A percentile compares a stretch with the other conserved stretches of the same genome.
These are phyloP conservation scores for Gallinago undulata DNA, from an alignment of 2,113 vertebrate genomes.

Conservation along the genomic window DNA sequence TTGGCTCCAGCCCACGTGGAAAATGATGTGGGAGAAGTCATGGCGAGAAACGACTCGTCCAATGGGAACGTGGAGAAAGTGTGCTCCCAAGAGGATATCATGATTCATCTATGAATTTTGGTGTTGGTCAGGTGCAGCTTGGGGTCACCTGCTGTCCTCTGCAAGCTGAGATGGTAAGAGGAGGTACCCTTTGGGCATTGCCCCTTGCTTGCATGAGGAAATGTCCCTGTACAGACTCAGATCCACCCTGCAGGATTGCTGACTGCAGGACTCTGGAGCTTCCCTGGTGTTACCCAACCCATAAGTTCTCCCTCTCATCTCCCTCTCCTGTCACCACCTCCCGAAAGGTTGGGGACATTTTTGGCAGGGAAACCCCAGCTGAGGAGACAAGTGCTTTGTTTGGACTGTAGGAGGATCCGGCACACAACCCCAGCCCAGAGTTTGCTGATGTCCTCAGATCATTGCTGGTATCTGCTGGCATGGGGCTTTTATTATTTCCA, in stretches of 20 bases:
- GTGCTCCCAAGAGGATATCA: background rate
- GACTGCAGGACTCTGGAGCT: background rate
- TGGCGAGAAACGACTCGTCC: background rate
- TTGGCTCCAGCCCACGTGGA: background rate
- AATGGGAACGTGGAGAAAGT: background rate
- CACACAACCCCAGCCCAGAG: background rate
- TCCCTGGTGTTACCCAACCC: background rate
- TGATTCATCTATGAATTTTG: background rate
- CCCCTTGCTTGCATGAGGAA: fast-evolving
- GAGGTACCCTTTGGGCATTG: background rate
- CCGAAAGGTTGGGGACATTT: background rate
- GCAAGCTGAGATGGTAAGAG: background rate
- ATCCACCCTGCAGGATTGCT: fast-evolving
- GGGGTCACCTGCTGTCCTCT: background rate
- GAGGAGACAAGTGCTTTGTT: background rate
- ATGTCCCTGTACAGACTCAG: background rate
- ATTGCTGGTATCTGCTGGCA: background rate
- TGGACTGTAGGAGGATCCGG: background rate
- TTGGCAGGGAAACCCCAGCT: background rate
- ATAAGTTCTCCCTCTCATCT: background rate
- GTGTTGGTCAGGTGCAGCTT: background rate
- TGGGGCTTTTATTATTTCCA: background rate
- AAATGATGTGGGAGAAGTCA: background rate
- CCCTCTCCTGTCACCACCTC: background rate
- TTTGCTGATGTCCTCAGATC: background rate